Evolutionary conservation across 2,888 invertebrate species (phyloP), one percentile per base, ranked within the genome.

Genomic region (Seira musarum): DNA sequence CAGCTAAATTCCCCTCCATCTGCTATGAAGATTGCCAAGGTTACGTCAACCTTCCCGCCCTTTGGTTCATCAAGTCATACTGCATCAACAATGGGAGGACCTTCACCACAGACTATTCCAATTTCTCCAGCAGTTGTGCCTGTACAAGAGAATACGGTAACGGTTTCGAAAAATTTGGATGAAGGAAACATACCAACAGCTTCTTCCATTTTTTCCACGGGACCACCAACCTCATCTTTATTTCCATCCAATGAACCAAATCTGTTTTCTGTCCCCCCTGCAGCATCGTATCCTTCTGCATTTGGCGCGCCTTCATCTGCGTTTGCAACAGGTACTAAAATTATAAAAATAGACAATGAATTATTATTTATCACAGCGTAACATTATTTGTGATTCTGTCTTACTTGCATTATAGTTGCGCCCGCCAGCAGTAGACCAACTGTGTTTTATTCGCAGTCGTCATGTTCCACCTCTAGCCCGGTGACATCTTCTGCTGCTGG

Each of bases 131-230:
- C 15, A 25, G 25, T 63, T 63, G 21, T 2, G 25, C 63, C 2
- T 8, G 63, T 10, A 6, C 22, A 2, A 24, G 25, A 8, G 19
- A 21, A 24, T 10, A 2, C 8, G 63, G 25, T 25, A 13, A 13
- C 19, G 2, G 2, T 2, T n/a, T 10, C 63, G 25, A 68, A 68
- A 19, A 66, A 49, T 15, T 17, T 57, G n/a, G 24, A 65, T 13
- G 67, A 61, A 1, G 10, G 21, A 8, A 8, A 63, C 8, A 61
- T 68, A 19, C 65, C 57, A 40, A 40, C 67, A 3, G 61, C 68
- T 40, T 21, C 71, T 68, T 24, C 57, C 25, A 63, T 68, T 5
- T 30, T 71, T 67, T 22, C 57, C 64, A 19, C 68, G 2, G 35
- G 21, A 2, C 63, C 40, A 22, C 21, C 70, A 13, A 30, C 40